phyloP scores from a whole-genome alignment of 2,888 invertebrate genomes.

The Amiota communis region DNA sequence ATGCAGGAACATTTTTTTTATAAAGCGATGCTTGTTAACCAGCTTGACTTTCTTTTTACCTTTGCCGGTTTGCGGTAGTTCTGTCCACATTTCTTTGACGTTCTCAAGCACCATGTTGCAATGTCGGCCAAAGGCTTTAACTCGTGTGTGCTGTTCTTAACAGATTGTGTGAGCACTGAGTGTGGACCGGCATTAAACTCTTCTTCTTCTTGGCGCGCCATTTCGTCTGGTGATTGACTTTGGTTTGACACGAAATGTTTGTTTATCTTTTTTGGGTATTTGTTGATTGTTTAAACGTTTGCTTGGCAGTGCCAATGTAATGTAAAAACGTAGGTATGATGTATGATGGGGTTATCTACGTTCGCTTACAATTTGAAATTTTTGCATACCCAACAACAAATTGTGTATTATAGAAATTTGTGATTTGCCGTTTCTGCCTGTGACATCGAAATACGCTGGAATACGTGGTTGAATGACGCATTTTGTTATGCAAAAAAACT shows the following conservation, averaged over 20 bases:
- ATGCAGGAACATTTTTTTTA: constrained; percentile 98
- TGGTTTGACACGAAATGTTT: constrained; percentile 77
- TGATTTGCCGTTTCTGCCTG: too few relatives aligned
- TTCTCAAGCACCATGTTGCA: constrained; percentile 99
- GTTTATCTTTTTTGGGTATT: neutral
- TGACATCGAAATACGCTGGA: too few relatives aligned
- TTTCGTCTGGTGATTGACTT: constrained; percentile 94
- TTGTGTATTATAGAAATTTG: too few relatives aligned
- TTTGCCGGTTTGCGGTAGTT: constrained; percentile 96
- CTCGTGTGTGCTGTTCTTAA: constrained; percentile 99
- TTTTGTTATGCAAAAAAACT: too few relatives aligned
- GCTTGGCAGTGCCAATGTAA: neutral
- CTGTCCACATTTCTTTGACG: constrained; percentile 99
- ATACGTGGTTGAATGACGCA: too few relatives aligned
- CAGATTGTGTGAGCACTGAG: constrained; percentile 97
- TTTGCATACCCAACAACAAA: too few relatives aligned
- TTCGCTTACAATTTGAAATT: too few relatives aligned
- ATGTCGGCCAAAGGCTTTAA: constrained; percentile 95
- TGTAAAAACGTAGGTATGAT: too few relatives aligned
- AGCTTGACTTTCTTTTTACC: constrained; percentile 91
- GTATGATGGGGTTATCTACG: too few relatives aligned
- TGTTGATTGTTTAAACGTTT: constrained; percentile 11
- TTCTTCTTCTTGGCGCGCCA: constrained; percentile 96
- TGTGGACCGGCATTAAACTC: constrained; percentile 99
- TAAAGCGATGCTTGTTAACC: constrained; percentile 95